Conservation (phyloP, 2,113 vertebrate species). For the Pithys albifrons region DNA sequence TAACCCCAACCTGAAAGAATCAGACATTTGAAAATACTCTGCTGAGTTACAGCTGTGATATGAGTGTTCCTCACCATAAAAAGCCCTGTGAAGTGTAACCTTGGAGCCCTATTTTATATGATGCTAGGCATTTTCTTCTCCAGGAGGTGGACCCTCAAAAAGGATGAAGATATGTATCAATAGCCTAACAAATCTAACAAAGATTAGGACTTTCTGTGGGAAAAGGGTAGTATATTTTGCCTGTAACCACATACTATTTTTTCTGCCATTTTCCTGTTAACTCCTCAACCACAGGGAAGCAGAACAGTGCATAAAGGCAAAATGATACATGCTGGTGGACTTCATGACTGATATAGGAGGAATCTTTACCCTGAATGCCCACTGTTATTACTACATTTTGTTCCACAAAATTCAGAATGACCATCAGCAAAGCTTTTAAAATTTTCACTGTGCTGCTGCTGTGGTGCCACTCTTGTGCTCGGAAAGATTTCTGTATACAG, state of each 20-base stretch:
- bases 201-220: not conserved
- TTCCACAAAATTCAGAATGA: not conserved
- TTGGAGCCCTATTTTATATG: not conserved
- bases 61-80: not conserved
- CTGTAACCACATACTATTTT: not conserved
- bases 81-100: not conserved
- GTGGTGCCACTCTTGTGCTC: not conserved
- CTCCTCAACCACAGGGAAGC: not conserved
- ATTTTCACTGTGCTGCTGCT: not conserved
- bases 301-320: not conserved
- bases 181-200: not conserved
- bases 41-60: not conserved
- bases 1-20: not conserved
- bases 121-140: not conserved
- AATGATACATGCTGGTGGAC: not conserved
- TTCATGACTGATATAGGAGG: not conserved
- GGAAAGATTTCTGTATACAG: not conserved
- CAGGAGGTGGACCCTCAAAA: not conserved
- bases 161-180: not conserved
- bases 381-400: not conserved
- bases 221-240: accelerated
- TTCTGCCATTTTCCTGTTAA: not conserved
- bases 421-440: not conserved
- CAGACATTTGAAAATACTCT: not conserved
- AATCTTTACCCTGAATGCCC: not conserved